phyloP scores from a whole-genome alignment of 2,797 vertebrate species.

The Perodicticus potto region DNA sequence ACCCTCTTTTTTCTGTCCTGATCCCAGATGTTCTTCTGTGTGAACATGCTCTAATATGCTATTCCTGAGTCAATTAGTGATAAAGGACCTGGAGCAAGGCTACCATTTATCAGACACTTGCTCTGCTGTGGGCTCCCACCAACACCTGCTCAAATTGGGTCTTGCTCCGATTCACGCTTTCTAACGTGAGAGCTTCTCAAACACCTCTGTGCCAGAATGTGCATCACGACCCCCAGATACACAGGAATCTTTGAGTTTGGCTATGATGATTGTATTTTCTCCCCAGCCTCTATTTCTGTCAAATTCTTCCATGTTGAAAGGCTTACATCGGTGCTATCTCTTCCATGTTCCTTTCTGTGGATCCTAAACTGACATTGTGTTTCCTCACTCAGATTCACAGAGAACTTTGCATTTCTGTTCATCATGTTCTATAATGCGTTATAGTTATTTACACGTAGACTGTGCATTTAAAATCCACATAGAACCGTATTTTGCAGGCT shows the following conservation, averaged over 20 bases:
- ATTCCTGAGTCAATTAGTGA: too few species aligned
- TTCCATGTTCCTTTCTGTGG: background rate
- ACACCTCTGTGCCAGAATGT: too few species aligned
- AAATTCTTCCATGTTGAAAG: background rate
- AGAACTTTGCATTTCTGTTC: background rate
- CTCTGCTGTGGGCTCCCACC: background rate
- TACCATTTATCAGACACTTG: background rate
- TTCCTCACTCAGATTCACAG: background rate
- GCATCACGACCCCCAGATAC: fast-evolving
- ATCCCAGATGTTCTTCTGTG: background rate
- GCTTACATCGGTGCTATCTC: too few species aligned
- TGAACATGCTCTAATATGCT: background rate
- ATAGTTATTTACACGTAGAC: background rate
- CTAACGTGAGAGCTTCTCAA: background rate
- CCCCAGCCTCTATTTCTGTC: background rate
- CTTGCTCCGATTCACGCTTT: background rate
- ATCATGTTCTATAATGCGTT: background rate
- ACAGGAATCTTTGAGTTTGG: too few species aligned
- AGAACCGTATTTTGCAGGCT: background rate
- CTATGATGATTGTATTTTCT: background rate
- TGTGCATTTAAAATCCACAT: background rate
- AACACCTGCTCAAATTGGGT: background rate
- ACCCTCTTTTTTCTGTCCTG: too few species aligned
- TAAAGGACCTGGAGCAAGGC: background rate
- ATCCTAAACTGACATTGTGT: background rate